These are phyloP conservation scores for Paramormyrops kingsleyae DNA, from an alignment of 2,113 vertebrate genomes.

Conservation along the genomic window DNA sequence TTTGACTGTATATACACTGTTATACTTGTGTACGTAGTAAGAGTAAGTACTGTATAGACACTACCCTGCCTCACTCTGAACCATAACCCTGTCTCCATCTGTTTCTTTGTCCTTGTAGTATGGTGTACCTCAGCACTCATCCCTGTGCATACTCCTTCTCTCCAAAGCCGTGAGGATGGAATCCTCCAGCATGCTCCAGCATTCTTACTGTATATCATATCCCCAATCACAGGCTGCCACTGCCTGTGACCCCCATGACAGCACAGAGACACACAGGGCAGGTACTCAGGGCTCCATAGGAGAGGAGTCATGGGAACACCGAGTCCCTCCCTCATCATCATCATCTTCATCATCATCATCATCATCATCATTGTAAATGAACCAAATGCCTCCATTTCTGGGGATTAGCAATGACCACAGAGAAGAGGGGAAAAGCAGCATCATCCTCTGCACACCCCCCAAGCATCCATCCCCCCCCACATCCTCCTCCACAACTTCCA, in stretches of 20 bases:
- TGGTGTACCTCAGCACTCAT: neutral
- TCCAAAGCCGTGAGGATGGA: neutral
- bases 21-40: neutral
- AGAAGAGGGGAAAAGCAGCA: conserved; percentile 70
- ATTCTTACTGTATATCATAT: neutral
- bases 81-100: neutral
- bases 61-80: neutral
- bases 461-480: conserved; percentile 64
- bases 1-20: neutral
- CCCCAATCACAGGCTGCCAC: neutral
- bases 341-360: conserved; percentile 25
- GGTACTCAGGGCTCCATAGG: neutral
- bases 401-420: conserved; percentile 84
- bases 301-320: neutral
- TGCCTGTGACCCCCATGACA: neutral
- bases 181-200: no score
- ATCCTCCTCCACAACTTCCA: conserved; percentile 67
- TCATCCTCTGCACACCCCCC: conserved; percentile 67
- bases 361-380: conserved; percentile 69
- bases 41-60: neutral
- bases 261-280: neutral
- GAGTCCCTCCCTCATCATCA: conserved; percentile 32
- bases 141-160: neutral
- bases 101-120: neutral
- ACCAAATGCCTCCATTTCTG: conserved; percentile 83